A percentile compares a stretch with the other conserved stretches of the same genome.
Evolutionary conservation across 2,888 invertebrate genomes (phyloP).

Genomic region (Microchrysa polita): DNA sequence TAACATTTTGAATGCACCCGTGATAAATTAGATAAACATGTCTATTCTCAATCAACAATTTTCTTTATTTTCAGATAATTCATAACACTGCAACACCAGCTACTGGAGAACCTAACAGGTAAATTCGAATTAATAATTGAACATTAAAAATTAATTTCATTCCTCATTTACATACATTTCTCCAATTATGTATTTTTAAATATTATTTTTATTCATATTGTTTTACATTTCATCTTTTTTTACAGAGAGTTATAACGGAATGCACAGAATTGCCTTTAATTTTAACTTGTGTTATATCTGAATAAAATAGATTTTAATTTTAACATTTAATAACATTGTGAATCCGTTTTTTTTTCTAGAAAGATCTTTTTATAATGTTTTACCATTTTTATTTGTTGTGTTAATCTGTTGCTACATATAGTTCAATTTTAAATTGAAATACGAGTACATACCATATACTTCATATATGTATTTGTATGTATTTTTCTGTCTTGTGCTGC

Average conservation of each 20-base stretch:
- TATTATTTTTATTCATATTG: conserved; percentile 53
- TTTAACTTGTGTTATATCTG: conserved; percentile 40
- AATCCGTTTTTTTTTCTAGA: neutral
- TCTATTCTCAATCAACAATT: no score
- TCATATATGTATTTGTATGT: no score
- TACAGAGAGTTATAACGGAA: conserved; percentile 57
- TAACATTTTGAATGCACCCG: no score
- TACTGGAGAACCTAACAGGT: conserved; percentile 70
- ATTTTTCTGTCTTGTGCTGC: conserved; percentile 18
- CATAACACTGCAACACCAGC: conserved; percentile 69
- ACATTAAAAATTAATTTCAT: neutral
- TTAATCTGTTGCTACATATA: conserved; percentile 6
- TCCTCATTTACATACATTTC: conserved; percentile 29
- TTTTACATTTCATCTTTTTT: conserved; percentile 53
- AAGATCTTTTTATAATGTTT: neutral
- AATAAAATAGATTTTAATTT: conserved; percentile 20
- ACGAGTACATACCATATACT: no score
- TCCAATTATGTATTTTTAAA: conserved; percentile 43
- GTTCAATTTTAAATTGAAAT: neutral
- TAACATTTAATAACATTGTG: neutral
- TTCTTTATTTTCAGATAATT: conserved; percentile 70
- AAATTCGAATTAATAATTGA: conserved; percentile 53
- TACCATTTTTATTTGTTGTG: neutral
- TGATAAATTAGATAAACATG: no score
- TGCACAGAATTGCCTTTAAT: conserved; percentile 32